Evolutionary conservation across 2,113 vertebrate genomes (phyloP).

Genomic region (Dicerorhinus sumatrensis): DNA sequence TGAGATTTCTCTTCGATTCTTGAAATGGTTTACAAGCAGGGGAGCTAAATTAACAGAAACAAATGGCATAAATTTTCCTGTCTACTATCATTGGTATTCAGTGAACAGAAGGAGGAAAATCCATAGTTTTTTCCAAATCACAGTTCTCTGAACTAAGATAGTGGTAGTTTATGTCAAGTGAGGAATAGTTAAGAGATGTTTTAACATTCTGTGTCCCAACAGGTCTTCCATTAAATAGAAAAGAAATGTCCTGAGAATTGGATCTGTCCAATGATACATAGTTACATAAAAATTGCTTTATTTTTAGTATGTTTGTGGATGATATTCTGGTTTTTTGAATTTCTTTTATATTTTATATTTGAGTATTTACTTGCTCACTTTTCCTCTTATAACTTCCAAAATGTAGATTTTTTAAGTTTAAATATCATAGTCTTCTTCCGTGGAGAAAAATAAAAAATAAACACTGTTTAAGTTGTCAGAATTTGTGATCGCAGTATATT

Average conservation of each 20-base stretch:
- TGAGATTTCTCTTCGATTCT: conserved; percentile 46
- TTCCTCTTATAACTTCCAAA: neutral
- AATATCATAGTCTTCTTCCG: neutral
- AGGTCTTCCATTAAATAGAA: neutral
- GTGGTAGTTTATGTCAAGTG: neutral
- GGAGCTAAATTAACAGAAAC: conserved; percentile 71
- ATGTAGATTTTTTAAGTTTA: neutral
- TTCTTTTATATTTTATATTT: neutral
- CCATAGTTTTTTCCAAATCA: conserved; percentile 49
- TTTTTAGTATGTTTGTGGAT: neutral
- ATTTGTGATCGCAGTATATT: neutral
- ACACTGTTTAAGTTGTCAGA: neutral
- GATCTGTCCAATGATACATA: neutral
- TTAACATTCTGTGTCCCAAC: neutral
- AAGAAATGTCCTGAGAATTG: neutral
- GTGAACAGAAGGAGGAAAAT: conserved; percentile 44
- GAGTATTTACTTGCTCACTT: neutral
- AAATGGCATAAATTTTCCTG: conserved; percentile 40
- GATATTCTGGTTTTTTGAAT: neutral
- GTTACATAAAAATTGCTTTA: neutral
- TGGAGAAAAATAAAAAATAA: neutral
- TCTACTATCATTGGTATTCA: conserved; percentile 25
- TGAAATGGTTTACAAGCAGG: conserved; percentile 26
- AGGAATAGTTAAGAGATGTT: neutral
- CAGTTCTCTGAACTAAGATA: conserved; percentile 6